Base-by-base conservation (phyloP, 2,797 vertebrate species). In the Falco berigora region DNA sequence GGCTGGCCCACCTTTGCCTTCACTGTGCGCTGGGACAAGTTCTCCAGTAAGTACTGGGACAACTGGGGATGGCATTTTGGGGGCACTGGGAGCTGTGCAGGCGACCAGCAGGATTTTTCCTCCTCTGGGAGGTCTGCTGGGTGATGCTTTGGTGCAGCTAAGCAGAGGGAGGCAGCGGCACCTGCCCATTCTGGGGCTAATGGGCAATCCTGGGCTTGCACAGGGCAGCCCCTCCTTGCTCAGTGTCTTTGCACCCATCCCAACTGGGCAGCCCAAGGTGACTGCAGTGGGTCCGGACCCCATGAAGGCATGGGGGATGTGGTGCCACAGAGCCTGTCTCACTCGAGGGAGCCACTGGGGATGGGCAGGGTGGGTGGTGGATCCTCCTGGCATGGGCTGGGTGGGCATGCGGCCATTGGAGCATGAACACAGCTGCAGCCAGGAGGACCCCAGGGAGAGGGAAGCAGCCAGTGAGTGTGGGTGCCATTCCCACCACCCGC, bases 11-110 rank as follows among this genome's bases (percentile, higher is more conserved):
- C 92, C 17, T 95, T 96, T 0, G 89, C 80, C 86, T 96, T 97
- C 77, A 73, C 53, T 0, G 86, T 95, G 49, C 80, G 2, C 86
- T 96, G 96, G 96, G 86, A 97, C 25, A 88, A 40, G 14, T 97
- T 97, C 80, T 96, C 96, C 66, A 97, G 95, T 96, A 86, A 94
- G 96, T 93, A 36, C 36, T 75, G 77, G 46, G 40, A 23, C 16
- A 15, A 2, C 5, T 22, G 10, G 36, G 32, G 8, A 4, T 1
- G 10, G 36, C 24, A 32, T 5, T 0, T 0, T 0, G 3, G 32
- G 22, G 40, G 3, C 18, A 46, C 14, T 1, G 9, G 46, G 27
- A 73, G 20, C 25, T 6, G 1, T 0, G 0, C 9, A 2, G 5
- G 40, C 3, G 8, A 8, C 4, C 50, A 77, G 64, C 7, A 15